Evolutionary conservation across 2,797 vertebrate genomes (phyloP).

Genomic region (Peromyscus eremicus): DNA sequence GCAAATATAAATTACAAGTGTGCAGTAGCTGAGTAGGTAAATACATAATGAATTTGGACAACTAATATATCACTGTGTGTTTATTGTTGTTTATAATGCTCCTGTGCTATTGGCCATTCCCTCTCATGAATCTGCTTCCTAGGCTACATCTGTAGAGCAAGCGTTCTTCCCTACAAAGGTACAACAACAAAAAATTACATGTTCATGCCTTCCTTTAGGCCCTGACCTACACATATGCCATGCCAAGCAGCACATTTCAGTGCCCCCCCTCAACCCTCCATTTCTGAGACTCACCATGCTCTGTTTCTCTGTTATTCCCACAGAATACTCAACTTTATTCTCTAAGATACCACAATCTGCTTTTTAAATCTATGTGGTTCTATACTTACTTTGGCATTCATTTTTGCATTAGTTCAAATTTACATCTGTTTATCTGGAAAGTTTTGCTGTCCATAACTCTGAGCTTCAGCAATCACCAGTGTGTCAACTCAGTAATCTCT

Average conservation of each 20-base stretch:
- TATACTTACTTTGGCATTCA: not conserved
- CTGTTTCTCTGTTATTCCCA: not conserved
- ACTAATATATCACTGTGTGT: not conserved
- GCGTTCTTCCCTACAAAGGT: not conserved
- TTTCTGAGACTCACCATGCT: not conserved
- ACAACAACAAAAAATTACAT: not conserved
- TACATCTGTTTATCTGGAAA: not conserved
- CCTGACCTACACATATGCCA: not conserved
- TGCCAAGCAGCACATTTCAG: not conserved
- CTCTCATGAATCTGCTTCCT: not conserved
- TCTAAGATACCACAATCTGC: not conserved
- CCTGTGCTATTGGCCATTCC: not conserved
- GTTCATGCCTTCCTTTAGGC: not conserved
- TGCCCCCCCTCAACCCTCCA: not conserved
- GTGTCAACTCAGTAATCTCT: not conserved
- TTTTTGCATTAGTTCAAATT: not conserved
- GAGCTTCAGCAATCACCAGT: not conserved
- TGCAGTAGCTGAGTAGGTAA: not conserved
- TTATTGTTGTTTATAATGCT: not conserved
- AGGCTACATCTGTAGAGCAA: not conserved
- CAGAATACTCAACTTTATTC: not conserved
- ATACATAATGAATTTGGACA: not conserved
- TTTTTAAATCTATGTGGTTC: constrained; percentile 34
- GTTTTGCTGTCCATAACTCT: not conserved
- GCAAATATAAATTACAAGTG: not conserved